Base-by-base conservation (phyloP, 1,140 invertebrate genomes). In the Bombus sibiricus region DNA sequence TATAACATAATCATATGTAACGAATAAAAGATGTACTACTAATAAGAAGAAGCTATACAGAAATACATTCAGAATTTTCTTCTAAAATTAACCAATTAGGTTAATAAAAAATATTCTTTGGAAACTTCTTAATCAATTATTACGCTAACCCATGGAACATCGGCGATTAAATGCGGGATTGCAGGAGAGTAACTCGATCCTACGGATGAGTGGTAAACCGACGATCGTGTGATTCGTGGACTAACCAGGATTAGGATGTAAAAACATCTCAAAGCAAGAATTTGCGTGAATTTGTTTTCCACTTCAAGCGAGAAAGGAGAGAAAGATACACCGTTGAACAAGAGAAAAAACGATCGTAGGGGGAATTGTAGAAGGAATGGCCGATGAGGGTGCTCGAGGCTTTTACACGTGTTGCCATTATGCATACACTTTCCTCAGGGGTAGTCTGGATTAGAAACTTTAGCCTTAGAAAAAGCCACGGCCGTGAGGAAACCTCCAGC, bases 391-490 rank as follows among this genome's bases (percentile, higher is more conserved):
- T 71, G 74, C 79, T 57, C 78, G 39, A 66, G 82, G 83, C 71
- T 83, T 68, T 53, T 69, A 85, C 73, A 84, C 85, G 80, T 85
- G 79, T 82, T 77, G 76, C 53, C 83, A 91, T 92, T 91, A 89
- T 90, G 89, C 88, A 91, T 78, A 91, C 85, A 74, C 53, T 87
- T 86, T 90, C 86, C 88, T 83, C 47, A 39, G 72, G 75, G 72
- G 74, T 68, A 74, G 71, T 80, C 87, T 84, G 83, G 87, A 92
- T 92, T 91, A 89, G 87, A 91, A 89, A 89, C 75, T 87, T 90
- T 62, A 78, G 76, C 86, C 71, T 79, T 87, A 69, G 64, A 69
- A 80, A 84, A 75, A 80, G 62, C 68, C 43, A 80, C 64, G 73
- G 39, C 74, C 68, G 83, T 79, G 82, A 81, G 84, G 81, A 80